Percentiles rank a stretch among this genome's conserved stretches.
Conservation (phyloP, 92 coral and sea anemone species). For the Micromussa lordhowensis region DNA sequence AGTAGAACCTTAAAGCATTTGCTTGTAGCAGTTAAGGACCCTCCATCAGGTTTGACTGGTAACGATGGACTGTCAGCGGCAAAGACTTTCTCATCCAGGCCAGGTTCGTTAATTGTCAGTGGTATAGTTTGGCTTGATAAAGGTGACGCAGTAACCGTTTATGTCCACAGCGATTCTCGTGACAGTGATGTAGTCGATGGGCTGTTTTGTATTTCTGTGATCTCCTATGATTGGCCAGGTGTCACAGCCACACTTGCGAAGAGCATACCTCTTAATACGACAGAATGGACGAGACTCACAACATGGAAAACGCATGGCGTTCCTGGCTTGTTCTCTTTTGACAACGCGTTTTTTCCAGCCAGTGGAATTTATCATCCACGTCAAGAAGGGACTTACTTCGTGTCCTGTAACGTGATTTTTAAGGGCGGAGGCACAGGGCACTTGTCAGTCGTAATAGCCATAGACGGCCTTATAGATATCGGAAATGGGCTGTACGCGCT, state of each 20-base stretch:
- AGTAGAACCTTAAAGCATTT: slow-evolving; percentile 6
- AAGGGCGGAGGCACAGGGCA: slow-evolving; percentile 37
- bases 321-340: slow-evolving; percentile 63
- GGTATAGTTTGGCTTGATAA: slow-evolving; percentile 49
- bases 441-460: slow-evolving; percentile 58
- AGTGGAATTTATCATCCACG: slow-evolving; percentile 43
- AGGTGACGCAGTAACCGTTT: slow-evolving; percentile 35
- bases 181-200: slow-evolving; percentile 10
- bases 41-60: slow-evolving; percentile 16
- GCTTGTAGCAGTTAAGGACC: slow-evolving; percentile 25
- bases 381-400: slow-evolving; percentile 56
- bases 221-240: slow-evolving; percentile 74
- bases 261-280: not conserved
- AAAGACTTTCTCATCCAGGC: slow-evolving; percentile 21
- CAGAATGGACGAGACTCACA: slow-evolving; percentile 54
- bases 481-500: slow-evolving; percentile 45
- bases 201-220: slow-evolving; percentile 45
- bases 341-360: slow-evolving; percentile 51
- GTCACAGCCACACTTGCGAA: slow-evolving; percentile 53
- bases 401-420: slow-evolving; percentile 58
- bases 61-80: slow-evolving; percentile 34
- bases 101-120: slow-evolving; percentile 21
- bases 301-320: slow-evolving; percentile 42
- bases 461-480: slow-evolving; percentile 45
- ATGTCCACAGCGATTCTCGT: not conserved